Conservation (phyloP, 2,888 invertebrate genomes). For the Hesperia comma region DNA sequence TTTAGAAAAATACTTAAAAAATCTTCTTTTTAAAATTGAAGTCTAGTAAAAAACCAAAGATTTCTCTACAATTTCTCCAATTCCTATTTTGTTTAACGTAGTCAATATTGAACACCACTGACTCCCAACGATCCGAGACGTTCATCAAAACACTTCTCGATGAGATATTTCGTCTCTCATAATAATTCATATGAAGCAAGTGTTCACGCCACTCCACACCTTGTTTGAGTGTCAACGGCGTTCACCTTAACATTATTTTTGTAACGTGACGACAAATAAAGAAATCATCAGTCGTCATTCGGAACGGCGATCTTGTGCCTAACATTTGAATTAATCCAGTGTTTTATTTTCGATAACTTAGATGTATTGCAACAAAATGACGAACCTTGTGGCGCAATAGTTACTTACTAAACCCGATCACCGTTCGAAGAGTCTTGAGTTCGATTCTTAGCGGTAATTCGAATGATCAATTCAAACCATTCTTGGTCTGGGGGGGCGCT, state of each 20-base stretch:
- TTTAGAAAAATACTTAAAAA: too few relatives aligned
- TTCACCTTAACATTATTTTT: slow-evolving; percentile 68
- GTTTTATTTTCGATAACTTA: too few relatives aligned
- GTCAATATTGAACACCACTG: slow-evolving; percentile 8
- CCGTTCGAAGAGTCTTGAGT: too few relatives aligned
- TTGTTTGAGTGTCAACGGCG: slow-evolving; percentile 64
- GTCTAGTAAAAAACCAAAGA: too few relatives aligned
- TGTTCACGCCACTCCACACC: slow-evolving; percentile 65
- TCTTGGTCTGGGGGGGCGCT: too few relatives aligned
- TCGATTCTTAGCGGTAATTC: too few relatives aligned
- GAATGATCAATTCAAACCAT: too few relatives aligned
- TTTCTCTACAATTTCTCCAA: too few relatives aligned
- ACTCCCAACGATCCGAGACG: slow-evolving; percentile 51
- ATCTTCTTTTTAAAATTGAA: too few relatives aligned
- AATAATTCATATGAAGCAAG: slow-evolving; percentile 64
- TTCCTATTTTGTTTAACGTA: not conserved
- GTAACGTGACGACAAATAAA: slow-evolving; percentile 52
- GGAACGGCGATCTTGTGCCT: not conserved
- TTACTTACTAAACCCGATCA: too few relatives aligned
- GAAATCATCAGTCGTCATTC: slow-evolving; percentile 30
- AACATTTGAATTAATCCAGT: not conserved
- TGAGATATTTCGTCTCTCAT: slow-evolving; percentile 62
- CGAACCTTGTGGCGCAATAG: too few relatives aligned
- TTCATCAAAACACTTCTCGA: slow-evolving; percentile 66
- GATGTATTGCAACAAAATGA: too few relatives aligned